Conservation (phyloP, 1,140 invertebrate genomes). For the Papilio helenus region DNA sequence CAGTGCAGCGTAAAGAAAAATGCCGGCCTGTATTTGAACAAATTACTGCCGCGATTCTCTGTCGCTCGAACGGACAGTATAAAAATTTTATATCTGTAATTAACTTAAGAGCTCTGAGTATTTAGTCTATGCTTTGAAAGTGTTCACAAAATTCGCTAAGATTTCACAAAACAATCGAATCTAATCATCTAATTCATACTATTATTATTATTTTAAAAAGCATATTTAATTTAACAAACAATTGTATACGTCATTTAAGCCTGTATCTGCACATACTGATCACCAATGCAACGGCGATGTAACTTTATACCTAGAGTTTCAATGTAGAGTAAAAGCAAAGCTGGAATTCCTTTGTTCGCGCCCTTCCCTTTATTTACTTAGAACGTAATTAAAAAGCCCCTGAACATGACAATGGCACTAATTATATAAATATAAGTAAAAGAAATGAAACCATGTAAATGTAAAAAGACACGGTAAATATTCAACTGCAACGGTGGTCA, state of each 20-base stretch:
- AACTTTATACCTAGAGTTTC: not conserved
- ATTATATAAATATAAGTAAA: constrained; percentile 20
- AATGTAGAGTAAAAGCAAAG: not conserved
- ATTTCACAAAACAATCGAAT: not conserved
- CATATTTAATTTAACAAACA: no score
- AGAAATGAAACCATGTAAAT: not conserved
- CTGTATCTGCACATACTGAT: not conserved
- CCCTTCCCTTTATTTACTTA: constrained; percentile 11
- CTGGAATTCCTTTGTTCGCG: constrained; percentile 17
- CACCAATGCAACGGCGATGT: not conserved
- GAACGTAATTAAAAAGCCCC: constrained; percentile 23
- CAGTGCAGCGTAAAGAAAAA: constrained; percentile 75
- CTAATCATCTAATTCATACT: not conserved
- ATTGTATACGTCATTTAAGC: not conserved
- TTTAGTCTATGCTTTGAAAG: not conserved
- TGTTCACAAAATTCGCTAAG: not conserved
- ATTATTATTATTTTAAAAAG: no score
- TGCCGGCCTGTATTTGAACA: constrained; percentile 71
- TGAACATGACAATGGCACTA: constrained; percentile 21
- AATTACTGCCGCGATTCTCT: constrained; percentile 58
- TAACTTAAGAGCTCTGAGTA: not conserved
- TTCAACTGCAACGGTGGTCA: not conserved
- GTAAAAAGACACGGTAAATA: not conserved
- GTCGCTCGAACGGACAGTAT: not conserved
- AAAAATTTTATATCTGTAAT: constrained; percentile 33